Conservation (phyloP, 2,797 vertebrate genomes). For the Picus viridis region DNA sequence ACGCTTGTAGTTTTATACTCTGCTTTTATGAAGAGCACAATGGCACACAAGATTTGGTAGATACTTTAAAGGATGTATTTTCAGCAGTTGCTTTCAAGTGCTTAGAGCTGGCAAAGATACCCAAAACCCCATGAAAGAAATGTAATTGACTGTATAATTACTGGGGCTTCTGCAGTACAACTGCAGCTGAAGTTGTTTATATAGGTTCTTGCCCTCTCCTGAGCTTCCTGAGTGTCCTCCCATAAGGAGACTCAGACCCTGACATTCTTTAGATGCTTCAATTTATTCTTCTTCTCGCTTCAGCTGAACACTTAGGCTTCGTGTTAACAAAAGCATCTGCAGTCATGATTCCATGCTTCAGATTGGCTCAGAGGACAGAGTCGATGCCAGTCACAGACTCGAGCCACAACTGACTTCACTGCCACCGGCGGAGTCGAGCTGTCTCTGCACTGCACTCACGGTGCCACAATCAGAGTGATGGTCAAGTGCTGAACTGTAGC, state of each 20-base stretch:
- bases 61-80: slow-evolving; percentile 18
- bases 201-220: slow-evolving; percentile 1
- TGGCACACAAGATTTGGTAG: slow-evolving; percentile 7
- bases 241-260: slow-evolving; percentile 15
- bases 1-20: background rate
- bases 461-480: background rate
- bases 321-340: background rate
- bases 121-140: slow-evolving; percentile 5
- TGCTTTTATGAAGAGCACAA: background rate
- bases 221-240: slow-evolving; percentile 9
- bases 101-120: slow-evolving; percentile 12
- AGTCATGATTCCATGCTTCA: background rate
- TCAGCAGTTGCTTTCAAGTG: slow-evolving; percentile 46
- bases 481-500: background rate
- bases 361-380: slow-evolving; percentile 15
- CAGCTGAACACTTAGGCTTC: background rate
- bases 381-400: background rate
- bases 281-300: background rate
- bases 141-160: slow-evolving; percentile 48
- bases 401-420: background rate
- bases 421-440: background rate
- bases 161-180: slow-evolving; percentile 13
- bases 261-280: slow-evolving; percentile 4
- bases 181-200: background rate
- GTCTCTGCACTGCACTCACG: background rate